A percentile compares a stretch with the other conserved stretches of the same genome.
Evolutionary conservation across 1,140 invertebrate genomes (phyloP).

Genomic region (Drosophila nigromelanica): DNA sequence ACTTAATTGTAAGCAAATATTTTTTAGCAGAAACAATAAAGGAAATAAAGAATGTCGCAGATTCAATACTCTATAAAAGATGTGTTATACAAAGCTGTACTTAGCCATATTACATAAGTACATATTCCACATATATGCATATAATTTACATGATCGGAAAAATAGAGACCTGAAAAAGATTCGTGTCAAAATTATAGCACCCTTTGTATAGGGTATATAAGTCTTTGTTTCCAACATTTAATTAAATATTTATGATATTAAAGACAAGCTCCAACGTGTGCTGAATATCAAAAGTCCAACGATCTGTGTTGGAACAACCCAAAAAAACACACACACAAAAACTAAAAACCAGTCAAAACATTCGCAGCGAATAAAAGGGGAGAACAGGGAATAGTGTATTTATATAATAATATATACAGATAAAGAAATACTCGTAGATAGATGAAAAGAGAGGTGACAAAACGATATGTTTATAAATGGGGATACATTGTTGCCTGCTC

Average conservation of each 20-base stretch:
- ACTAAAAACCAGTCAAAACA: slow-evolving; percentile 23
- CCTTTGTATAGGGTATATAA: neutral
- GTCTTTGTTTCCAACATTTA: neutral
- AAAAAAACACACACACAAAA: slow-evolving; percentile 2
- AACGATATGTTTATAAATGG: slow-evolving; percentile 33
- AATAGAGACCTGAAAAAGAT: too few species aligned
- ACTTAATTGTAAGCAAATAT: slow-evolving; percentile 34
- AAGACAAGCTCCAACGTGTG: slow-evolving; percentile 19
- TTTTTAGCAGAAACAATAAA: neutral
- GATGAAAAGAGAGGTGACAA: slow-evolving; percentile 28
- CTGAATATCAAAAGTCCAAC: slow-evolving; percentile 18
- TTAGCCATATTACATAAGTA: too few species aligned
- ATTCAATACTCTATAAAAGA: neutral
- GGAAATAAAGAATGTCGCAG: neutral
- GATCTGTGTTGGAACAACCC: slow-evolving; percentile 16
- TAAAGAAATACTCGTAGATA: slow-evolving; percentile 13
- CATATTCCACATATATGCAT: too few species aligned
- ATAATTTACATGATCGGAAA: too few species aligned
- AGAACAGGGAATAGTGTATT: slow-evolving; percentile 1
- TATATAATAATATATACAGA: slow-evolving; percentile 7
- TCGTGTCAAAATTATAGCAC: neutral
- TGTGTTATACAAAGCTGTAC: neutral
- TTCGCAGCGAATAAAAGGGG: slow-evolving; percentile 2
- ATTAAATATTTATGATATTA: slow-evolving; percentile 25
- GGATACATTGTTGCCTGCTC: slow-evolving; percentile 31